Evolutionary conservation across 2,113 vertebrate genomes (phyloP).

Genomic region (Tenebrosternarchus preto): DNA sequence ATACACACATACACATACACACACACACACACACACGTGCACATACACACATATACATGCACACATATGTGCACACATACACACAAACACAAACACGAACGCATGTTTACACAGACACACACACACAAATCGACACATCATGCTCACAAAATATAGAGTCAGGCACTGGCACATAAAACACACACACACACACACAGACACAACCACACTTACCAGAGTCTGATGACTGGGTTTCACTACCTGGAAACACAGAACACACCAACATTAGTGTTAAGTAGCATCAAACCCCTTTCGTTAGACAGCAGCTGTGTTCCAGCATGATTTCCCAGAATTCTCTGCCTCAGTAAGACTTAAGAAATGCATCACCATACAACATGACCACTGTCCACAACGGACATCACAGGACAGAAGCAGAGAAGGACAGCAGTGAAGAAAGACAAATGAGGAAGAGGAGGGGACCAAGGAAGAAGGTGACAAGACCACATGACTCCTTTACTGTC

Average conservation of each 20-base stretch:
- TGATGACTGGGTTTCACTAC: slow-evolving; percentile 86
- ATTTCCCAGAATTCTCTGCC: too few relatives aligned
- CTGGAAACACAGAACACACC: slow-evolving; percentile 69
- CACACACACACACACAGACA: slow-evolving; percentile 12
- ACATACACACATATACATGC: background rate
- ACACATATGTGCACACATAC: background rate
- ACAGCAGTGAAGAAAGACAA: background rate
- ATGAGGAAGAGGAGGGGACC: background rate
- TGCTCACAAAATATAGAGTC: too few relatives aligned
- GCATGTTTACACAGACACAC: slow-evolving; percentile 1
- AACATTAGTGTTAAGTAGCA: slow-evolving; percentile 10
- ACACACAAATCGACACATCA: too few relatives aligned
- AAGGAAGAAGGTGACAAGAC: background rate
- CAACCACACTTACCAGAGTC: slow-evolving; percentile 85
- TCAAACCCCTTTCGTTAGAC: background rate
- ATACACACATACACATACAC: background rate
- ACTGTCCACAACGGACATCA: background rate
- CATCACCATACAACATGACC: too few relatives aligned
- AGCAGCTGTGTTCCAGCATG: too few relatives aligned
- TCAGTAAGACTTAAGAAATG: too few relatives aligned
- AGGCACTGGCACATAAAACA: background rate
- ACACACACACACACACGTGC: slow-evolving; percentile 12
- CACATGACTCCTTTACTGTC: background rate
- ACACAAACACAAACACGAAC: background rate
- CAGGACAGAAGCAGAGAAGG: background rate